Evolutionary conservation across 2,797 vertebrate species (phyloP), one percentile per base, ranked within the genome.

Genomic region (Pangasius mekongensis): DNA sequence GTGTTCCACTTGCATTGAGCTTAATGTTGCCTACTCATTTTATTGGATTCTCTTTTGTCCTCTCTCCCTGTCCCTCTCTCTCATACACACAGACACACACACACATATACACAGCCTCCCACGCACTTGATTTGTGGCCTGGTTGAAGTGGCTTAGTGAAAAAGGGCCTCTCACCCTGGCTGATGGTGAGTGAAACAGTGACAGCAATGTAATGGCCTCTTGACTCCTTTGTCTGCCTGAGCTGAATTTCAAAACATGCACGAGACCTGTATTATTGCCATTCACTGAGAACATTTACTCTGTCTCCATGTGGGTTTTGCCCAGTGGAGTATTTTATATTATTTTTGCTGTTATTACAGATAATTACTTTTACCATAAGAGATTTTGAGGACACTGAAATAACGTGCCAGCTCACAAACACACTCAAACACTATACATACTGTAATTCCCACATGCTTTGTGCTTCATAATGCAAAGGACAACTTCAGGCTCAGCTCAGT

Each of bases 1-100:
- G 95, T 96, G 94, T 93, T 94, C 94, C 94, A 95, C 94, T 96
- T 95, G 92, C 94, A 94, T 92, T 92, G 91, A 93, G 94, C 95
- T 96, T 94, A 94, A 95, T 95, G 96, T 95, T 96, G 94, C 94
- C 94, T 94, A 94, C 94, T 96, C 93, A 93, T 94, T 95, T 95
- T 92, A 94, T 95, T 96, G 94, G 90, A 94, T 94, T 95, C 90
- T 83, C 76, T 88, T 90, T 87, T 49, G 18, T 33, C 49, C 86
- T 77, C 52, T 64, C 62, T 87, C 64, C 73, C n/a, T 69, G 33
- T 67, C 62, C 52, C 62, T 80, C 86, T 82, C 56, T 77, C 56
- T 86, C 56, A 54, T 54, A 56, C n/a, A 60, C 81, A 64, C 87
- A 43, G 83, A 62, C 88, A 49, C 92, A 76, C 85, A 85, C 73